Evolutionary conservation across 2,797 vertebrate species (phyloP).

Genomic region (Oophaga sylvatica): DNA sequence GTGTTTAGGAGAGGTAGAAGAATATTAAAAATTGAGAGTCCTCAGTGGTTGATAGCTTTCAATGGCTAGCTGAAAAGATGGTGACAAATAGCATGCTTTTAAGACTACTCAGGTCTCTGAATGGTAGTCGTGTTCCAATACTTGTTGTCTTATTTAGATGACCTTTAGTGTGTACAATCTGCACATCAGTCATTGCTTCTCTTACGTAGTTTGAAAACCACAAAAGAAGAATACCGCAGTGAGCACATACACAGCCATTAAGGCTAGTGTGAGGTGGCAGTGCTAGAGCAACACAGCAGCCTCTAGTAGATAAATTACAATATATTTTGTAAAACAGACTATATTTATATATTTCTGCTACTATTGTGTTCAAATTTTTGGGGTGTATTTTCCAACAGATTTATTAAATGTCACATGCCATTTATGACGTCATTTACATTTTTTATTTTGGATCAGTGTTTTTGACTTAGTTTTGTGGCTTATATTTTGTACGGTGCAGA

Average conservation of each 20-base stretch:
- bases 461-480: too few relatives aligned
- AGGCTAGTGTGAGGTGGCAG: not conserved
- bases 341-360: not conserved
- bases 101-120: too few relatives aligned
- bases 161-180: not conserved
- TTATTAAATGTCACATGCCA: too few relatives aligned
- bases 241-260: not conserved
- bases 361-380: not conserved
- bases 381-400: too few relatives aligned
- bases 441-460: too few relatives aligned
- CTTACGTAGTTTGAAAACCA: not conserved
- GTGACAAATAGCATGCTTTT: too few relatives aligned
- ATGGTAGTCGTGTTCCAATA: not conserved
- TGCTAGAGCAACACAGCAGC: not conserved
- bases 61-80: too few relatives aligned
- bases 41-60: too few relatives aligned
- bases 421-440: too few relatives aligned
- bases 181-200: not conserved
- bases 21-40: too few relatives aligned
- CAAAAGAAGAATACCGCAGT: not conserved
- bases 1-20: not conserved
- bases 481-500: too few relatives aligned
- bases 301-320: not conserved
- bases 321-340: not conserved
- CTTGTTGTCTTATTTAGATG: not conserved